These are phyloP conservation scores for Esox masquinongy DNA, from an alignment of 2,797 vertebrate species.

Conservation along the genomic window DNA sequence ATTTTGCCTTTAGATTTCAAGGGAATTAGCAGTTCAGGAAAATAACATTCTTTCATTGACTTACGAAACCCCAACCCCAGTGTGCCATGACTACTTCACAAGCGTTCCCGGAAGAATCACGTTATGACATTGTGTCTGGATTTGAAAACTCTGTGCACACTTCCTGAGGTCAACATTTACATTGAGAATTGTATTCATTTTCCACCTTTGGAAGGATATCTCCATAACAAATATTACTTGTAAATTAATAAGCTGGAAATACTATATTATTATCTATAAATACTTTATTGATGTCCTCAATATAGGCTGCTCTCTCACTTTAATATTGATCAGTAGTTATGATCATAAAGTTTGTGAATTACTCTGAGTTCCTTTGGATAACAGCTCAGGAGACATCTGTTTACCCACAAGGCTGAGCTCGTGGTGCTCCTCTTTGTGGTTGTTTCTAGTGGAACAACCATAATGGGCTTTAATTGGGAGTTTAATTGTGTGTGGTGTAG, in stretches of 20 bases:
- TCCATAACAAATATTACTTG: not conserved
- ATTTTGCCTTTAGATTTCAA: too few species aligned
- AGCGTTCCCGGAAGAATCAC: too few species aligned
- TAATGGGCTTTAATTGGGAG: slow-evolving; percentile 80
- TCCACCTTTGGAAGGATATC: not conserved
- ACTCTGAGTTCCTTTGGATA: slow-evolving; percentile 72
- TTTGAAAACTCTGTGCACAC: not conserved
- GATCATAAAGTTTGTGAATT: slow-evolving; percentile 73
- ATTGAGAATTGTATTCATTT: not conserved
- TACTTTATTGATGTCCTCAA: slow-evolving; percentile 54
- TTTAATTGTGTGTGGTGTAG: slow-evolving; percentile 78
- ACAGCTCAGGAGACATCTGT: slow-evolving; percentile 74
- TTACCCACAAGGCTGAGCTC: slow-evolving; percentile 65
- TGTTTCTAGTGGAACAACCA: slow-evolving; percentile 71
- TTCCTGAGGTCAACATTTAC: not conserved
- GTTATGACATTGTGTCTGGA: too few species aligned
- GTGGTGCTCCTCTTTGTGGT: slow-evolving; percentile 66
- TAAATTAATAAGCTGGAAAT: slow-evolving; percentile 53
- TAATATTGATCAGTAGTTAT: slow-evolving; percentile 76
- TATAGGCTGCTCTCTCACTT: slow-evolving; percentile 69
- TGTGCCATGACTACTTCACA: too few species aligned
- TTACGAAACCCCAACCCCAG: too few species aligned
- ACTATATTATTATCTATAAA: not conserved
- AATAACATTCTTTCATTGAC: too few species aligned
- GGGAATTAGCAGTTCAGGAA: too few species aligned